Base-by-base conservation (phyloP, 1,140 invertebrate species). In the Oscheius sp. region DNA sequence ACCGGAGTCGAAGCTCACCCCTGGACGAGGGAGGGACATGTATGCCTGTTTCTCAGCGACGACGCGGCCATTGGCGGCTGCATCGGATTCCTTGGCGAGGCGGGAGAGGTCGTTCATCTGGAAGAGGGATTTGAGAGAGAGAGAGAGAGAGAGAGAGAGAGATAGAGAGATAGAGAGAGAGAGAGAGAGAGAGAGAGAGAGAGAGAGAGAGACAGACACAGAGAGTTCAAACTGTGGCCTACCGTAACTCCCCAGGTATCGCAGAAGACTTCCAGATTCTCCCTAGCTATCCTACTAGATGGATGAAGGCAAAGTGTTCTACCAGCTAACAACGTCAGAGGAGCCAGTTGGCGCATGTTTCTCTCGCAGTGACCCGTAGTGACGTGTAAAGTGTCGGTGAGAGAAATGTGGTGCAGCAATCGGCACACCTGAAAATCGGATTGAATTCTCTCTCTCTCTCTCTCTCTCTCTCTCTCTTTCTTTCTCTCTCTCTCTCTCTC, bases 181-280 rank as follows among this genome's bases (percentile, higher is more conserved):
- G n/a, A 42, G n/a, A 10, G 38, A 42, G n/a, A n/a, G 38, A n/a
- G n/a, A 42, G n/a, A 10, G 38, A 10, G 10, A n/a, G 38, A 10
- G 10, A 42, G 10, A 42, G 38, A 10, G 38, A 10, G 38, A 10
- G 38, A 10, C n/a, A 10, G n/a, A n/a, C n/a, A 10, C n/a, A 10
- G 38, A 42, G 10, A 42, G 38, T 42, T 42, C n/a, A 42, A 10
- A n/a, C 10, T 42, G 10, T 42, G 38, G n/a, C 49, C 28, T 55
- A 55, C 49, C 7, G 34, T 35, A 38, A 26, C 18, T 10, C 80
- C 81, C 93, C 95, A 98, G 89, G 95, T 94, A 83, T 98, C 94
- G 52, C 93, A 90, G 85, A 98, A 98, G 59, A 97, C 93, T 88
- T 98, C 94, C 18, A 98, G 89, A 87, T 98, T 98, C 85, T 98